Base-by-base conservation (phyloP, 1,140 invertebrate genomes). In the Archivesica marissinica region DNA sequence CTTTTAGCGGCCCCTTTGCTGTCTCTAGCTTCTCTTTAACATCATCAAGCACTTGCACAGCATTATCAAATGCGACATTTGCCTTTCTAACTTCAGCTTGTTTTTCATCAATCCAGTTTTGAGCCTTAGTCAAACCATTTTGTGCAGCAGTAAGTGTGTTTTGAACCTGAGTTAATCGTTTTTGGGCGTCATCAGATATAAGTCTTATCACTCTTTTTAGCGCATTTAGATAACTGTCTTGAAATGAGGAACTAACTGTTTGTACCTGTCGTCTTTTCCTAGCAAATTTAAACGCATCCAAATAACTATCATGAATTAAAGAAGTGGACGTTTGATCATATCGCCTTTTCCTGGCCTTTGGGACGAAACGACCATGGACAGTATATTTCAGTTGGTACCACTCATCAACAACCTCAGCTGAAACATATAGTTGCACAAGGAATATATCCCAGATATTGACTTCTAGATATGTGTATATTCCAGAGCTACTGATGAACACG, bases 11-110 rank as follows among this genome's bases (percentile, higher is more conserved):
- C 25, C 39, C 39, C 44, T 76, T 86, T 25, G 79, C 77, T 9
- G 17, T 59, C 47, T 86, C 85, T 11, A 86, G 54, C 66, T 75
- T 82, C n/a, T 56, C 61, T 66, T 86, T 82, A 11, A 61, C 77
- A 9, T 9, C 17, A 52, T 86, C 79, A 47, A 86, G 59, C 4
- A 9, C 41, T 9, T 4, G 13, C 13, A 86, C 56, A 2, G 77
- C 78, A 23, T 39, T 61, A 72, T 88, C 79, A 66, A 86, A 88
- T 17, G 50, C 39, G 15, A 15, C 0, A 44, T 88, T 74, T 15
- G 61, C 64, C 3, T 38, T 78, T 9, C 47, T 9, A 2, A 86
- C 39, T 1, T 83, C 35, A 17, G 38, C 25, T 76, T 88, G 79
- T 28, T 74, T 82, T 1, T 82, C 38, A 20, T 59, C 64, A 39